These are phyloP conservation scores for Chionoecetes opilio DNA, from an alignment of 1,140 invertebrate species.

Conservation along the genomic window DNA sequence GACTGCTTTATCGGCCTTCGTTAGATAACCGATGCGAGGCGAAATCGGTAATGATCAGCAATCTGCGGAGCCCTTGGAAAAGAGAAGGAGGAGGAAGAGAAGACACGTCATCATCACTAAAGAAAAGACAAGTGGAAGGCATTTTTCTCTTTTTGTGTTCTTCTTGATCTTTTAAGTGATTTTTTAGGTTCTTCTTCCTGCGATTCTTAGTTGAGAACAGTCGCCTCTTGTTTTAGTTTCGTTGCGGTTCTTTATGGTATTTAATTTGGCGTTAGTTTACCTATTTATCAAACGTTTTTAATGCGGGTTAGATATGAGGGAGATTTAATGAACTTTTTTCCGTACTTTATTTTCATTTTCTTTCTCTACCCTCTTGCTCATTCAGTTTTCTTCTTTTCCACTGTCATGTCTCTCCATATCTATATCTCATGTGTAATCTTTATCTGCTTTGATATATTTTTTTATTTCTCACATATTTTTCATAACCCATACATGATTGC, in stretches of 20 bases:
- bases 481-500: too few species aligned
- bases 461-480: not conserved
- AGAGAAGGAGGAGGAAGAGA: not conserved
- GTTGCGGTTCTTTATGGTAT: too few species aligned
- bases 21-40: not conserved
- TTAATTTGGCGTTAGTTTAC: too few species aligned
- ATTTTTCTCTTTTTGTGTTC: not conserved
- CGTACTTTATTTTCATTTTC: not conserved
- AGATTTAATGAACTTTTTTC: not conserved
- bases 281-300: too few species aligned
- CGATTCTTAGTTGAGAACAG: too few species aligned
- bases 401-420: not conserved
- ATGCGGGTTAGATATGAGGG: too few species aligned
- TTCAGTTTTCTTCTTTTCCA: not conserved
- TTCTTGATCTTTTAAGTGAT: not conserved
- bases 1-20: not conserved
- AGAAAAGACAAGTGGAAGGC: too few species aligned
- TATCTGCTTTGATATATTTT: not conserved
- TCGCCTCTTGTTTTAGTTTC: too few species aligned
- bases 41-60: slow-evolving; percentile 19
- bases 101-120: not conserved
- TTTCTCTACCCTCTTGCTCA: not conserved
- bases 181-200: too few species aligned
- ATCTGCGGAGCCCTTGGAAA: too few species aligned
- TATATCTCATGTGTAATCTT: not conserved